phyloP scores from a whole-genome alignment of 1,140 invertebrate genomes.

The Trypoxylus dichotomus region DNA sequence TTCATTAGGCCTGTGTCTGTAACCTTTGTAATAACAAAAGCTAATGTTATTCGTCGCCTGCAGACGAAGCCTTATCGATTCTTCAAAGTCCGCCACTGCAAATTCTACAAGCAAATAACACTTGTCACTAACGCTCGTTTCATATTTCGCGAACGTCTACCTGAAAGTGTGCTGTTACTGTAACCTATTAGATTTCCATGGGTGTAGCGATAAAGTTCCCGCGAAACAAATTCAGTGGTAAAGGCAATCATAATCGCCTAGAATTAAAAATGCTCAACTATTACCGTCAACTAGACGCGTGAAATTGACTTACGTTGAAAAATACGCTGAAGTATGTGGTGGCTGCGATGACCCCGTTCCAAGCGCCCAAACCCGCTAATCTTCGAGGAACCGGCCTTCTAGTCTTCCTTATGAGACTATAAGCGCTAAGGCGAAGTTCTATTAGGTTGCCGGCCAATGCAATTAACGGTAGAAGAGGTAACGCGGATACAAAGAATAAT shows the following conservation, averaged over 20 bases:
- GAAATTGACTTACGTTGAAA: slow-evolving; percentile 43
- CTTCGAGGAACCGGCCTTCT: slow-evolving; percentile 69
- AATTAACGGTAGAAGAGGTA: slow-evolving; percentile 78
- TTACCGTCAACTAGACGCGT: background rate
- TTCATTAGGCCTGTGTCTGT: background rate
- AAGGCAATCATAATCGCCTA: slow-evolving; percentile 98
- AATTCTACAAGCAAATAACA: slow-evolving; percentile 31
- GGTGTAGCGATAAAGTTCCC: slow-evolving; percentile 74
- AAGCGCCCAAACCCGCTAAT: slow-evolving; percentile 69
- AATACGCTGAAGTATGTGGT: slow-evolving; percentile 42
- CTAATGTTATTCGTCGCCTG: background rate
- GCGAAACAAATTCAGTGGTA: slow-evolving; percentile 95
- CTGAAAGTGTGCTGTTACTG: slow-evolving; percentile 72
- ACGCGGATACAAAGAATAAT: slow-evolving; percentile 81
- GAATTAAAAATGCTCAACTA: slow-evolving; percentile 39
- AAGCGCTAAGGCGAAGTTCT: slow-evolving; percentile 76
- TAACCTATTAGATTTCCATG: slow-evolving; percentile 72
- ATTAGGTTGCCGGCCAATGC: slow-evolving; percentile 80
- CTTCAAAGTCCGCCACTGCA: slow-evolving; percentile 33
- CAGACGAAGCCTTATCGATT: background rate
- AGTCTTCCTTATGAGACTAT: slow-evolving; percentile 73
- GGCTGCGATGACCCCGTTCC: slow-evolving; percentile 53
- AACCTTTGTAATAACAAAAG: slow-evolving; percentile 31
- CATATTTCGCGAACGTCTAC: slow-evolving; percentile 32
- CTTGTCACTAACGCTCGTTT: background rate